Conservation (phyloP, 35 echinoderm and acorn worm genomes). For the Hemicentrotus pulcherrimus region DNA sequence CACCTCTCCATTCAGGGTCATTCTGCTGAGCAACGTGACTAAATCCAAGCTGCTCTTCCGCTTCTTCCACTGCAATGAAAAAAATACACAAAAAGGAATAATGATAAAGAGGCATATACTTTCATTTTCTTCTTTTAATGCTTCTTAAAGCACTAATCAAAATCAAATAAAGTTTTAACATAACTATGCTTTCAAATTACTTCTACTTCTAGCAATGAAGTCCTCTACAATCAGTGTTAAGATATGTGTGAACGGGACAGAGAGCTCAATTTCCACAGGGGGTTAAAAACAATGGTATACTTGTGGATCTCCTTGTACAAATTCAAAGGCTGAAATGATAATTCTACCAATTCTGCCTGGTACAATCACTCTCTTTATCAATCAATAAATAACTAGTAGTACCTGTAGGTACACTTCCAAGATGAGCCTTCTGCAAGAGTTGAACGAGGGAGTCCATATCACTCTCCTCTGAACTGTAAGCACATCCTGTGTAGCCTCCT, state of each 20-base stretch:
- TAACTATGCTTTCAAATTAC: neutral
- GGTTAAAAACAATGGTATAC: no score
- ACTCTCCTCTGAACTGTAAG: conserved; percentile 62
- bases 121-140: neutral
- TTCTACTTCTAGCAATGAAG: no score
- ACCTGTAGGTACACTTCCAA: conserved; percentile 44
- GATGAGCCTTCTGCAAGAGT: conserved; percentile 50
- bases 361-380: neutral
- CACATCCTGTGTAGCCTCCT: conserved; percentile 79
- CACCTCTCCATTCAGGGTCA: conserved; percentile 68
- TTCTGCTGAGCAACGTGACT: conserved; percentile 63
- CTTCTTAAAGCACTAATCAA: neutral
- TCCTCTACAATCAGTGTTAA: no score
- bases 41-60: neutral
- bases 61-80: conserved; percentile 57
- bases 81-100: conserved; percentile 20
- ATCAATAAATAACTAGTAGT: neutral
- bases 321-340: no score
- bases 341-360: no score
- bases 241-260: neutral
- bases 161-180: neutral
- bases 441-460: conserved; percentile 60
- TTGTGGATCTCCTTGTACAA: no score
- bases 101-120: neutral
- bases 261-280: no score